Percentiles rank a stretch among this genome's conserved stretches.
phyloP scores from a whole-genome alignment of 2,797 vertebrate species.

The Rallus crepitans region DNA sequence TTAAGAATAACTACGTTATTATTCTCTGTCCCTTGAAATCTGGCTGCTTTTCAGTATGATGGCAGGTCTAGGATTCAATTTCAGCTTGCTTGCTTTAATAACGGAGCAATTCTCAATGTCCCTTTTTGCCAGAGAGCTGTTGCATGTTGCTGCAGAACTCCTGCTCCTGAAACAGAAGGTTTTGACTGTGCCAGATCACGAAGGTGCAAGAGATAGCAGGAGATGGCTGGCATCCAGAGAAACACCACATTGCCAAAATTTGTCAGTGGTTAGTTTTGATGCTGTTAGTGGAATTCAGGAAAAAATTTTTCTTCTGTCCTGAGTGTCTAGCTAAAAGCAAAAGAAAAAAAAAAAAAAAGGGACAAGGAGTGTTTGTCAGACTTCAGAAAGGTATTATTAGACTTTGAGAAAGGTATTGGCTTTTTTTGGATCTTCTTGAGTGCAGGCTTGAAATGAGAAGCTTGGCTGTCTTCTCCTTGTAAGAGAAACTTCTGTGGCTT shows the following conservation, averaged over 20 bases:
- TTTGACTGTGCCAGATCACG: neutral
- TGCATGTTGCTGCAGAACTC: neutral
- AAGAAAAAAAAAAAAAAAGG: neutral
- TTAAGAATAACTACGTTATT: neutral
- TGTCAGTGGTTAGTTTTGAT: neutral
- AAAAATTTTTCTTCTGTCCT: neutral
- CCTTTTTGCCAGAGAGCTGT: neutral
- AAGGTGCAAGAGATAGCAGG: neutral
- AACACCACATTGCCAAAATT: neutral
- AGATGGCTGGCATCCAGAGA: neutral
- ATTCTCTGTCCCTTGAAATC: constrained; percentile 11
- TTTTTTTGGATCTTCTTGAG: neutral
- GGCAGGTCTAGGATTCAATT: neutral
- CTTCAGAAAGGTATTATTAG: neutral
- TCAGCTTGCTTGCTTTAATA: constrained; percentile 14
- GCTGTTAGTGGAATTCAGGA: neutral
- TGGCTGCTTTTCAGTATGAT: neutral
- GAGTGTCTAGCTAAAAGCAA: neutral
- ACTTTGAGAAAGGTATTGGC: neutral
- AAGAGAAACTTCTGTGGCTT: neutral
- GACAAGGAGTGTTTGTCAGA: neutral
- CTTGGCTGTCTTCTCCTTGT: neutral
- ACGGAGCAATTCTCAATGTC: neutral
- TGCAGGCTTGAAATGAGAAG: neutral
- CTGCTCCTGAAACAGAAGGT: neutral